Conservation (phyloP, 1,140 invertebrate genomes). For the Theocolax elegans region DNA sequence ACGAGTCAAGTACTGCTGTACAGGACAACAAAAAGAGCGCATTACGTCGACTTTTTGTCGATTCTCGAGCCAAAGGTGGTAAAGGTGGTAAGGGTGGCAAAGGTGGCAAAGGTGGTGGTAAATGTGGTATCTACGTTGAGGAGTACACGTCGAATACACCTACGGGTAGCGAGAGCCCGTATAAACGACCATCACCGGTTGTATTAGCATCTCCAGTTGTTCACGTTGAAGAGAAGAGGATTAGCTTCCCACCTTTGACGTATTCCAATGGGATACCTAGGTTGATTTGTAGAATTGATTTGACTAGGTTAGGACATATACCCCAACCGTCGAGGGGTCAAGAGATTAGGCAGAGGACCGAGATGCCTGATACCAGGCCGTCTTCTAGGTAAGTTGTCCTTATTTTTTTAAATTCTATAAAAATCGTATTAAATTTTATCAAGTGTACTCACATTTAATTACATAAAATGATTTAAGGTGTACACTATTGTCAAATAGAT, state of each 20-base stretch:
- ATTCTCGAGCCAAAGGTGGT: slow-evolving; percentile 68
- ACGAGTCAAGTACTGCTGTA: slow-evolving; percentile 68
- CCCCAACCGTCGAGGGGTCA: slow-evolving; percentile 59
- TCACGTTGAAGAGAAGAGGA: slow-evolving; percentile 29
- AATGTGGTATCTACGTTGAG: slow-evolving; percentile 66
- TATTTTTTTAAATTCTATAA: background rate
- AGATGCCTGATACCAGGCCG: slow-evolving; percentile 71
- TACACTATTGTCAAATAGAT: no score
- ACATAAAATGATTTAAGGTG: no score
- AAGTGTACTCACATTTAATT: no score
- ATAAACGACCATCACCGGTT: slow-evolving; percentile 61
- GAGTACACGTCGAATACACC: slow-evolving; percentile 62
- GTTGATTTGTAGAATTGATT: slow-evolving; percentile 63
- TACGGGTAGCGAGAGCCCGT: slow-evolving; percentile 63
- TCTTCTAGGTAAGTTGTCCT: slow-evolving; percentile 54
- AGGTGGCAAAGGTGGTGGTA: slow-evolving; percentile 72
- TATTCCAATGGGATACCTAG: slow-evolving; percentile 58
- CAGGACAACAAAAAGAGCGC: slow-evolving; percentile 81
- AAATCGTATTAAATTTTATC: no score
- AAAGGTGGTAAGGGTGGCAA: slow-evolving; percentile 72
- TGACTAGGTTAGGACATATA: slow-evolving; percentile 58
- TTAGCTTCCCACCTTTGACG: slow-evolving; percentile 47
- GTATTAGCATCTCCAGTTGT: slow-evolving; percentile 45
- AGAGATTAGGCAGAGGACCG: slow-evolving; percentile 66
- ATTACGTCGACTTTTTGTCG: slow-evolving; percentile 73